Conservation (phyloP, 2,797 vertebrate species). For the Dendrocincla fuliginosa region DNA sequence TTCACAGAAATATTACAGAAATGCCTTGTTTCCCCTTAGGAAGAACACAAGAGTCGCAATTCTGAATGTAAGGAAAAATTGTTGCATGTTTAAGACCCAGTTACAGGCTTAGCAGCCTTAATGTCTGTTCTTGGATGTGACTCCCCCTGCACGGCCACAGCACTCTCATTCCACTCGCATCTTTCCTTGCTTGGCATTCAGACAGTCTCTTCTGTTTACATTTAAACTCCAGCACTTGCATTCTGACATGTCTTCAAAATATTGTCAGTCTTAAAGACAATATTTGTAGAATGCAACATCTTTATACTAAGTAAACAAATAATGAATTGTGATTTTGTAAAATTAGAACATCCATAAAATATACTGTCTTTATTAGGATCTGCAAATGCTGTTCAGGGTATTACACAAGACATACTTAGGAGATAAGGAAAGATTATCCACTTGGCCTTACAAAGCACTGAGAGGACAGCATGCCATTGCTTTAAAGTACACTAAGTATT, state of each 20-base stretch:
- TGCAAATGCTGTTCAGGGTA: background rate
- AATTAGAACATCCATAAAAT: background rate
- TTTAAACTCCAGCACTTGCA: background rate
- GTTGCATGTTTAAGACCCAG: background rate
- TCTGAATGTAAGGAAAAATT: background rate
- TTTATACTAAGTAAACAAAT: background rate
- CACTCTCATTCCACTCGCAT: background rate
- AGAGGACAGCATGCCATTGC: background rate
- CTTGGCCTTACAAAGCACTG: background rate
- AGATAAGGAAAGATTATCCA: conserved; percentile 43
- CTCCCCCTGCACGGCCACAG: background rate
- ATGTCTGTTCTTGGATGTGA: background rate
- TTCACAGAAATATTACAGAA: background rate
- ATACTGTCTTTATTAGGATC: background rate
- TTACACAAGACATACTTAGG: conserved; percentile 3
- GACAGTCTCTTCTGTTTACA: background rate
- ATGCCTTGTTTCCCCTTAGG: background rate
- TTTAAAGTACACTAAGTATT: background rate
- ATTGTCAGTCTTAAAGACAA: background rate
- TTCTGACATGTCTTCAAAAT: background rate
- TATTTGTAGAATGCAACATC: background rate
- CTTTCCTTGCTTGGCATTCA: background rate
- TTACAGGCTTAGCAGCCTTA: background rate
- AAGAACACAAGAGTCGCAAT: background rate
- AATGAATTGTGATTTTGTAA: background rate